These are phyloP conservation scores for Lydus trimaculatus DNA, from an alignment of 2,888 invertebrate species.

Conservation along the genomic window DNA sequence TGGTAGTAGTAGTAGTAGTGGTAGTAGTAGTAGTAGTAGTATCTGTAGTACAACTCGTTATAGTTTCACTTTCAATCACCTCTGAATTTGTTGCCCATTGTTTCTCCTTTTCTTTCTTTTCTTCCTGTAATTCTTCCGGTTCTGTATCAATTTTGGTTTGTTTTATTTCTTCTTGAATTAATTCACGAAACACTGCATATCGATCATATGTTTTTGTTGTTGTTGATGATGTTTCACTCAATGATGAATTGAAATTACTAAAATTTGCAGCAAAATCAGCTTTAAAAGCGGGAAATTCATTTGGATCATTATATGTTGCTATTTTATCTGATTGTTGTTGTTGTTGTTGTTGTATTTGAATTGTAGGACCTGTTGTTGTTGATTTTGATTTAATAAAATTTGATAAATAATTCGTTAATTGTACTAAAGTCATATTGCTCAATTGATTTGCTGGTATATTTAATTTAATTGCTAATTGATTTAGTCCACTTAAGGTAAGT, in stretches of 20 bases:
- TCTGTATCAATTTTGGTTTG: conserved; percentile 61
- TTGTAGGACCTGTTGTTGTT: conserved; percentile 50
- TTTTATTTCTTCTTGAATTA: conserved; percentile 77
- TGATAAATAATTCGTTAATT: conserved; percentile 82
- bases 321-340: conserved; percentile 58
- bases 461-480: conserved; percentile 77
- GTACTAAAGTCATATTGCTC: conserved; percentile 86
- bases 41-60: conserved; percentile 27
- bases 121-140: conserved; percentile 50
- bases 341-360: conserved; percentile 47
- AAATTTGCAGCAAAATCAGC: conserved; percentile 74
- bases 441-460: conserved; percentile 81
- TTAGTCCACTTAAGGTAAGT: conserved; percentile 81
- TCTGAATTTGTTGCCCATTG: background rate
- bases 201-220: conserved; percentile 69
- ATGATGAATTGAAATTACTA: conserved; percentile 67
- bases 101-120: conserved; percentile 35
- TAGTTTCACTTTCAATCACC: conserved; percentile 20
- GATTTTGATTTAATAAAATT: conserved; percentile 61
- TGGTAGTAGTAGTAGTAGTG: conserved; percentile 13
- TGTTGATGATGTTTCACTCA: background rate
- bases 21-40: background rate
- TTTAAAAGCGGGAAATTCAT: conserved; percentile 68
- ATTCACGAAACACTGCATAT: conserved; percentile 87
- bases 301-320: conserved; percentile 17